Conservation (phyloP, 2,797 vertebrate genomes). For the Anniella stebbinsi region DNA sequence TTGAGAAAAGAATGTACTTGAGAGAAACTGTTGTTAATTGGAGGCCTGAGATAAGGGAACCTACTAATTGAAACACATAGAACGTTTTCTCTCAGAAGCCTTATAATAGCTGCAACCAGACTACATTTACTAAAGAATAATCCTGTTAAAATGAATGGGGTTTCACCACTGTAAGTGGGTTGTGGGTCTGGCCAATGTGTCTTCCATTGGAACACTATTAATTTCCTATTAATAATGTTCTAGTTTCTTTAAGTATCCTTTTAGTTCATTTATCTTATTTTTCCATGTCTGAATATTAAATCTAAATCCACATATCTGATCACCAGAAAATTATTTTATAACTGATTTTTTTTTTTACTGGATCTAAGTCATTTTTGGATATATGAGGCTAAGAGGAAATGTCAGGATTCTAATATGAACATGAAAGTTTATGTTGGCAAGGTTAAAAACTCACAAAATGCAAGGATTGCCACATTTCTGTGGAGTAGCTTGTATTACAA, state of each 20-base stretch:
- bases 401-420: neutral
- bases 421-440: neutral
- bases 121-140: slow-evolving; percentile 6
- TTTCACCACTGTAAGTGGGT: slow-evolving; percentile 13
- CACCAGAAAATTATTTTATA: slow-evolving; percentile 32
- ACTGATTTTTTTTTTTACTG: neutral
- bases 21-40: slow-evolving; percentile 7
- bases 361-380: neutral
- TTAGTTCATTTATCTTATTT: neutral
- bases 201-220: slow-evolving; percentile 36
- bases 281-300: slow-evolving; percentile 24
- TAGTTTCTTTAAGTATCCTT: slow-evolving; percentile 5
- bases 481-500: neutral
- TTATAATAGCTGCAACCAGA: slow-evolving; percentile 6
- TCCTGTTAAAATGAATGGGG: neutral
- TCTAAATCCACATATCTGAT: slow-evolving; percentile 12
- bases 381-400: neutral
- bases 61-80: neutral
- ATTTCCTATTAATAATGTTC: slow-evolving; percentile 12
- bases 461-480: neutral
- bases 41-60: neutral
- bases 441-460: neutral
- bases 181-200: neutral
- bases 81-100: neutral
- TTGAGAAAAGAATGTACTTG: slow-evolving; percentile 17